Evolutionary conservation across 92 coral and sea anemone species (phyloP), one percentile per base, ranked within the genome.

Genomic region (Epizoanthus ramosus): DNA sequence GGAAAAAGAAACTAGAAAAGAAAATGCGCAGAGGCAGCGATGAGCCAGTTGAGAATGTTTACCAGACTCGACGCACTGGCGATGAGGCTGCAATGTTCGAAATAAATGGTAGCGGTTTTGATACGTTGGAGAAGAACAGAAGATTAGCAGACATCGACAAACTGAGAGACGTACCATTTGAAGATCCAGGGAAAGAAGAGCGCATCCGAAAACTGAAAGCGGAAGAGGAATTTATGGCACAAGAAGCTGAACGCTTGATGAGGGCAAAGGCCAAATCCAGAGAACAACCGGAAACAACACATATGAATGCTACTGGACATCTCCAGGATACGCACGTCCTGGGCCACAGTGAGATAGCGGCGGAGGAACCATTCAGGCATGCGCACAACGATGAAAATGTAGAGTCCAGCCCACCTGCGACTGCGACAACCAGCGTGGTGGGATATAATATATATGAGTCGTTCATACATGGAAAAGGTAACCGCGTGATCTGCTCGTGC

Each of bases 391-490:
- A 77, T 24, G 39, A 77, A 45, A 61, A 77, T 19, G 19, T 35
- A 5, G 82, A 77, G 41, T 60, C 71, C 58, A 21, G 61, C 23
- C 57, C 82, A 0, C 17, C 75, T 3, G 63, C 87, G 18, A 13
- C 76, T 24, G 71, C 81, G 59, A 60, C 87, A 85, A 28, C 73
- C 23, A 80, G 63, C 82, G 23, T 77, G 59, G 43, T 45, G 12
- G 91, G 93, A 13, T 91, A 88, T 75, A 87, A 85, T 69, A 91
- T 93, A 74, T 93, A 93, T 85, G 87, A 91, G 85, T 86, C 97
- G 17, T 93, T 83, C 68, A 85, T 91, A 71, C 94, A 89, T 24
- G 97, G 92, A 52, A 93, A 93, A 35, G 85, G 94, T 57, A 93
- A 85, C 74, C 91, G 88, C 21, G 92, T 93, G 76, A 84, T 88